phyloP scores from a whole-genome alignment of 2,113 vertebrate species.

The Etheostoma spectabile region DNA sequence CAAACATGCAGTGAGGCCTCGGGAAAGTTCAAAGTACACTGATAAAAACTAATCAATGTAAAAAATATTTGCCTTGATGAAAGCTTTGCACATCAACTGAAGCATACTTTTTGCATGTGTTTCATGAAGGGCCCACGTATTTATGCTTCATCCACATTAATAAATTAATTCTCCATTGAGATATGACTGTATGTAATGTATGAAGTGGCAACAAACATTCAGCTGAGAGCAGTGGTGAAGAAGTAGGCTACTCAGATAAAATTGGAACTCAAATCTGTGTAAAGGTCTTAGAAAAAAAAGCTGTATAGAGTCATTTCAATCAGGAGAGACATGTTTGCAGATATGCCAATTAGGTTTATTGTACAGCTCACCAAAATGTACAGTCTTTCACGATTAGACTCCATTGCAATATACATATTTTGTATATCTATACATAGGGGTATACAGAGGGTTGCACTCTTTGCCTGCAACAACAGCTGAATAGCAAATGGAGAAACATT shows the following conservation, averaged over 20 bases:
- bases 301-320: no score
- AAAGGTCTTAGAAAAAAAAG: no score
- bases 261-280: no score
- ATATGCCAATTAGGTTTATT: no score
- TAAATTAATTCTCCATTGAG: neutral
- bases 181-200: neutral
- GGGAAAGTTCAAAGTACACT: conserved; percentile 50
- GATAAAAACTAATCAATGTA: conserved; percentile 44
- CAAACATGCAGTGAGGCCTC: conserved; percentile 13
- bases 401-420: no score
- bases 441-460: no score
- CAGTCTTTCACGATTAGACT: no score
- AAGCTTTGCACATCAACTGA: conserved; percentile 26
- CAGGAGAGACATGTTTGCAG: no score
- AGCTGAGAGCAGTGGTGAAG: neutral
- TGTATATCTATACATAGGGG: no score
- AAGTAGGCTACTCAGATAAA: neutral
- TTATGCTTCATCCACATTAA: neutral
- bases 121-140: neutral
- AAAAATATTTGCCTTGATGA: conserved; percentile 43
- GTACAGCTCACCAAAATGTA: no score
- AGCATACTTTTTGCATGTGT: neutral
- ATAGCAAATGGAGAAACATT: no score
- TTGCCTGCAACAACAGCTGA: no score
- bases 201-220: neutral